phyloP scores from a whole-genome alignment of 2,113 vertebrate genomes.

The Sturnira hondurensis region DNA sequence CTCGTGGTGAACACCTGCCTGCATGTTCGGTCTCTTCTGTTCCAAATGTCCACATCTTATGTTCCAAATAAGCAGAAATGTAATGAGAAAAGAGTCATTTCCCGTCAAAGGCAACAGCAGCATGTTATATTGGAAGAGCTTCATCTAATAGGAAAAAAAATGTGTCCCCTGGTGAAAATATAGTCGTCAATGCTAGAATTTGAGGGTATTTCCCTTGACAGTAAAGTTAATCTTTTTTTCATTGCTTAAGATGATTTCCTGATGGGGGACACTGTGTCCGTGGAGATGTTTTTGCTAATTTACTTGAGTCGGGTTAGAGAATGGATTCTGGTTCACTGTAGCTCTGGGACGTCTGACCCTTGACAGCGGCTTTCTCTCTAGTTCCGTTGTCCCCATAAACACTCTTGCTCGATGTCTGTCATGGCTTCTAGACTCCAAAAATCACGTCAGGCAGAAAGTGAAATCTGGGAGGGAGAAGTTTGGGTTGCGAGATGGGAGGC shows the following conservation, averaged over 20 bases:
- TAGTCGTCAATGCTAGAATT: conserved; percentile 7
- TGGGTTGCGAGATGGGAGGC: neutral
- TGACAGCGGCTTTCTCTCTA: neutral
- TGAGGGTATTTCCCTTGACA: conserved; percentile 54
- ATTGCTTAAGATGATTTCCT: conserved; percentile 51
- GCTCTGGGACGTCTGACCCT: neutral
- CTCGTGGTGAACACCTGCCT: conserved; percentile 32
- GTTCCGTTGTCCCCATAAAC: neutral
- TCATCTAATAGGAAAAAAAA: conserved; percentile 35
- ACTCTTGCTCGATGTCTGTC: neutral
- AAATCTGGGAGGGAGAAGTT: neutral
- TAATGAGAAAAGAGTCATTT: conserved; percentile 47
- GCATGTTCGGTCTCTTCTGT: neutral
- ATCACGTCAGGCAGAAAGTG: neutral
- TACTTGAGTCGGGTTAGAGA: neutral
- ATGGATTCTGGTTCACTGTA: neutral
- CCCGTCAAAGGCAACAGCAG: conserved; percentile 34
- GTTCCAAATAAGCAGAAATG: conserved; percentile 46
- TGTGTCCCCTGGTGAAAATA: conserved; percentile 29
- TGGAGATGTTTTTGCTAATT: conserved; percentile 30
- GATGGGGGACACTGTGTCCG: neutral
- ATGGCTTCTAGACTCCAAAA: neutral
- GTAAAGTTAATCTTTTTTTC: conserved; percentile 55
- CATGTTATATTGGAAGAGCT: conserved; percentile 39
- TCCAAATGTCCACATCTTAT: neutral